A percentile compares a stretch with the other conserved stretches of the same genome.
phyloP scores from a whole-genome alignment of 2,797 vertebrate genomes.

The Tolypeutes matacus region DNA sequence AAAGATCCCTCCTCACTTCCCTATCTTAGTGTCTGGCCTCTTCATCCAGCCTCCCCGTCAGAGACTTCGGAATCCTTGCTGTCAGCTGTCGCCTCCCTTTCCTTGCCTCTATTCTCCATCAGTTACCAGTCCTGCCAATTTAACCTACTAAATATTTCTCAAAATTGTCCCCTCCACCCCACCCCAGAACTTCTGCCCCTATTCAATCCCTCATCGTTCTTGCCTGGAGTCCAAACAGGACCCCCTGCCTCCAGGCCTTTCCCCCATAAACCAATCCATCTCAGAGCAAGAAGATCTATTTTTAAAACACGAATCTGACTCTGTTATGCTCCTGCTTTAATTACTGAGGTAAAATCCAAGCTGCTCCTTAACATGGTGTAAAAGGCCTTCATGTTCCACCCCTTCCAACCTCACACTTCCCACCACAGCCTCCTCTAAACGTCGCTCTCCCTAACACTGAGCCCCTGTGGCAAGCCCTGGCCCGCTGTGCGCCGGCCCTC shows the following conservation, averaged over 20 bases:
- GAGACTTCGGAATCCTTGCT: background rate
- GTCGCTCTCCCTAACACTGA: background rate
- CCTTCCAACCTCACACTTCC: background rate
- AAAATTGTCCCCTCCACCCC: background rate
- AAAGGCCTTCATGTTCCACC: background rate
- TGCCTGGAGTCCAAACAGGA: slow-evolving; percentile 69
- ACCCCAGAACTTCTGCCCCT: slow-evolving; percentile 66
- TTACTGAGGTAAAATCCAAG: slow-evolving; percentile 74
- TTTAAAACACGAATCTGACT: slow-evolving; percentile 75
- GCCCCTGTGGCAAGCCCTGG: background rate
- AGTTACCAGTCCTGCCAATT: background rate
- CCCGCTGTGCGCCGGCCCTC: too few species aligned
- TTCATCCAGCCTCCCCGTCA: background rate
- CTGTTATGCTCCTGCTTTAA: slow-evolving; percentile 76
- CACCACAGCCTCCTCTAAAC: background rate
- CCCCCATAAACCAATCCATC: slow-evolving; percentile 64
- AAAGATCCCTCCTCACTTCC: background rate
- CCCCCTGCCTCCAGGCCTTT: slow-evolving; percentile 48
- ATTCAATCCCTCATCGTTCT: slow-evolving; percentile 61
- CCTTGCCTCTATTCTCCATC: background rate
- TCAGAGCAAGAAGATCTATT: slow-evolving; percentile 74
- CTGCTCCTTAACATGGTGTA: slow-evolving; percentile 28
- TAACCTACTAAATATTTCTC: slow-evolving; percentile 60
- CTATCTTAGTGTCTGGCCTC: background rate
- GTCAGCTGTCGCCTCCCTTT: background rate